Base-by-base conservation (phyloP, 2,888 invertebrate genomes). In the Pachycephus smyrnensis region DNA sequence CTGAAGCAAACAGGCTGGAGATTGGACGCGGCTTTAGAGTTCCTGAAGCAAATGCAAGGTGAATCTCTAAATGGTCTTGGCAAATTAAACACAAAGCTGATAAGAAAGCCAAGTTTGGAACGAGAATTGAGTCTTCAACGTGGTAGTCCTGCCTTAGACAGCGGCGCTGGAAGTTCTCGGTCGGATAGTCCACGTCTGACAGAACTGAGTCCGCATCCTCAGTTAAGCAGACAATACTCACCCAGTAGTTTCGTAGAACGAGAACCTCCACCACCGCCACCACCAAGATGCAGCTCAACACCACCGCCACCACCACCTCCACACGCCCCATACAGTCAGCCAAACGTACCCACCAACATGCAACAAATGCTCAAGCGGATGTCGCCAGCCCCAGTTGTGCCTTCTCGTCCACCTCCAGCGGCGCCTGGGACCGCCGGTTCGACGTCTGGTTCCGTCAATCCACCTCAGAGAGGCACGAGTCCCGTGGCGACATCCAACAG, bases 61-160 rank as follows among this genome's bases (percentile, higher is more conserved):
- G 93, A 93, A 85, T 93, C 94, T 87, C 91, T 95, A 82, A 93
- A 93, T 82, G 93, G 94, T 76, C 92, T 95, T 80, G 93, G 94
- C 86, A 91, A 91, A 81, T 86, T 91, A 4, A 91, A 89, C 77
- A 94, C 95, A 80, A 97, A 97, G 92, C 93, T 97, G 75, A 97
- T 96, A 83, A 94, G 97, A 76, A 97, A 97, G 90, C 97, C 97
- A 69, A 97, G 97, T 92, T 94, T 98, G 83, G 98, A 98, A 92
- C 94, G 97, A 75, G 97, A 97, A 90, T 92, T 96, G 79, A 95
- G 94, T 83, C 92, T 95, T 32, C 95, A 96, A 85, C 94, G 97
- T 81, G 96, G 96, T 76, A 97, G 97, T 90, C 97, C 98, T 12
- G 97, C 97, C 32, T 92, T 97, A 80, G 97, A 97, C 89, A 97